Evolutionary conservation across 2,113 vertebrate species (phyloP).

Genomic region (Hemibates koningsi): DNA sequence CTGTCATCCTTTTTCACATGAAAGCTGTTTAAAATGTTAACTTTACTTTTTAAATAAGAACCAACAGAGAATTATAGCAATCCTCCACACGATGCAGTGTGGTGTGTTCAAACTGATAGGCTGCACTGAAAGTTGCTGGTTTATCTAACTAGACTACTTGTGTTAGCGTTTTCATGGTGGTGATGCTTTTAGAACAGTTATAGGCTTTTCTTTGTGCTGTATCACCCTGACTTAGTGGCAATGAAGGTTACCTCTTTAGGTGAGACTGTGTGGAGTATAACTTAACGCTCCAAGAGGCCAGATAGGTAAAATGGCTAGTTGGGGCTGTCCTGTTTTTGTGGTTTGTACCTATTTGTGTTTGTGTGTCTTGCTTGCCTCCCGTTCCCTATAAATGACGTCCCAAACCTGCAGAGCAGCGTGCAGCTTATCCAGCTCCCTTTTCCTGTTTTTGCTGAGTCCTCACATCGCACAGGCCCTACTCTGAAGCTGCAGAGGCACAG

Average conservation of each 20-base stretch:
- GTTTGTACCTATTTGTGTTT: background rate
- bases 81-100: background rate
- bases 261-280: background rate
- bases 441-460: constrained; percentile 61
- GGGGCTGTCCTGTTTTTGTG: rapidly evolving
- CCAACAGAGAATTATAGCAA: background rate
- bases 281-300: background rate
- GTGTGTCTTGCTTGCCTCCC: background rate
- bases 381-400: background rate
- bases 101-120: background rate
- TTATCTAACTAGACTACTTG: background rate
- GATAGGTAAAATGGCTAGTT: background rate
- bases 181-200: background rate
- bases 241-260: background rate
- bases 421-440: background rate
- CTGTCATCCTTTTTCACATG: background rate
- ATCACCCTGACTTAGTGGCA: background rate
- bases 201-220: background rate
- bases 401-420: background rate
- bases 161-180: background rate
- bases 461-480: constrained; percentile 34
- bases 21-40: background rate
- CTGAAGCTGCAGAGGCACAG: constrained; percentile 41
- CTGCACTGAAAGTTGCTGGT: background rate
- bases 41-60: background rate